A percentile compares a stretch with the other conserved stretches of the same genome.
Conservation (phyloP, 2,888 invertebrate species). For the Ametastegia equiseti region DNA sequence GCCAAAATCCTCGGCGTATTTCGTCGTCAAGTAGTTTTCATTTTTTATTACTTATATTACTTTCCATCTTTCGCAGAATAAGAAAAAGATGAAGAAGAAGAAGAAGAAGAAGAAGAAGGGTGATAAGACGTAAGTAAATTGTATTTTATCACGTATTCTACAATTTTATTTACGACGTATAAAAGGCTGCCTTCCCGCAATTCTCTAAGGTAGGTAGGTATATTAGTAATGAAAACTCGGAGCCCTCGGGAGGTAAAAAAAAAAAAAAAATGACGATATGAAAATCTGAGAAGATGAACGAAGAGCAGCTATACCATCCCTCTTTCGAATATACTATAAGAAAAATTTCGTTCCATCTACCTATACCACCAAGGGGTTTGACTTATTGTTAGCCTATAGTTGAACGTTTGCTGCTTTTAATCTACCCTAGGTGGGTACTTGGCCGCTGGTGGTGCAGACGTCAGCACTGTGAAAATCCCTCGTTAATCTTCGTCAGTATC, state of each 20-base stretch:
- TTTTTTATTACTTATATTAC: conserved; percentile 13
- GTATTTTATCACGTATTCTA: conserved; percentile 17
- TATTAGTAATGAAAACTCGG: conserved; percentile 1
- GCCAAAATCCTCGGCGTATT: not conserved
- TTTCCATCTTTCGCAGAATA: not conserved
- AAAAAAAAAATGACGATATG: not conserved
- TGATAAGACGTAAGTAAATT: not conserved
- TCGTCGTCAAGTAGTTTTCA: conserved; percentile 27
- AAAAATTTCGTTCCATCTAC: too few relatives aligned
- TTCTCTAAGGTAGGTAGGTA: not conserved
- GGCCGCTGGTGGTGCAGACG: conserved; percentile 10
- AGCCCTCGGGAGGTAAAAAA: not conserved
- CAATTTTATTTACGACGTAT: conserved; percentile 23
- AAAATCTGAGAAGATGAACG: not conserved
- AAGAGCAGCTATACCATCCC: not conserved
- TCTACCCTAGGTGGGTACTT: not conserved
- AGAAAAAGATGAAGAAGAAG: not conserved
- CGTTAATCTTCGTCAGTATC: conserved; percentile 32
- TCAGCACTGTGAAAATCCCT: not conserved
- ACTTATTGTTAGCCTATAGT: conserved; percentile 1
- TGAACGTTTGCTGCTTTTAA: not conserved
- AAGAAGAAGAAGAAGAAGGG: not conserved
- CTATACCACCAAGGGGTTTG: not conserved
- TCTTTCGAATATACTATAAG: too few relatives aligned
- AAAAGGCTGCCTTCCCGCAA: not conserved